These are phyloP conservation scores for Pao palembangensis DNA, from an alignment of 2,113 vertebrate species.

Conservation along the genomic window DNA sequence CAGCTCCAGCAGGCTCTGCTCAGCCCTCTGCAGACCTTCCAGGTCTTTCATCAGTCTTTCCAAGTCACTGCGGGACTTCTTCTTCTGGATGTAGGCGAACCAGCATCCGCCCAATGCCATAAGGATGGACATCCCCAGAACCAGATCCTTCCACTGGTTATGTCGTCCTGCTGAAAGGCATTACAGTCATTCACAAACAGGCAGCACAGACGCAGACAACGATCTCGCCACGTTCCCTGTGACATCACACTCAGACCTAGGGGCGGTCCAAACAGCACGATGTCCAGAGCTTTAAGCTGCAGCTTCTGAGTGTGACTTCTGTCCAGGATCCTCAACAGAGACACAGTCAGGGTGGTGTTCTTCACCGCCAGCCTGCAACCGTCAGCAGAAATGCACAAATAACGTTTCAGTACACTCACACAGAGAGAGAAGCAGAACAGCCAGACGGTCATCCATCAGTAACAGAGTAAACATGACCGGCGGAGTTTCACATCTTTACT, in stretches of 20 bases:
- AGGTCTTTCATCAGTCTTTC: conserved; percentile 92
- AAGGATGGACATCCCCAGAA: conserved; percentile 86
- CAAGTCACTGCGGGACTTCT: conserved; percentile 89
- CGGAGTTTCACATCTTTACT: too few species aligned
- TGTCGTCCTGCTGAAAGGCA: conserved; percentile 71
- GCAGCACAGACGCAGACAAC: neutral
- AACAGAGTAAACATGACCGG: too few species aligned
- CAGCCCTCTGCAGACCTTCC: conserved; percentile 88
- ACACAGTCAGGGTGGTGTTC: conserved; percentile 82
- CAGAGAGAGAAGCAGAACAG: neutral
- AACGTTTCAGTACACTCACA: neutral
- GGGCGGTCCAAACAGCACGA: conserved; percentile 88
- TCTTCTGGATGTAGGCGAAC: conserved; percentile 90
- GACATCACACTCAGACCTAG: conserved; percentile 70
- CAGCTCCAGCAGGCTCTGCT: conserved; percentile 89
- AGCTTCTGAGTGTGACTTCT: conserved; percentile 91
- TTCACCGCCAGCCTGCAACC: conserved; percentile 85
- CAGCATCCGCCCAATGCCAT: conserved; percentile 90
- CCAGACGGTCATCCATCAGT: neutral
- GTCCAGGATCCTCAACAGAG: conserved; percentile 85
- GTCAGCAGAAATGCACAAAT: neutral
- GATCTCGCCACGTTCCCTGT: conserved; percentile 56
- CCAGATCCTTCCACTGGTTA: conserved; percentile 87
- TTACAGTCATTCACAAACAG: neutral
- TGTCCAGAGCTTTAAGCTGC: conserved; percentile 92